These are phyloP conservation scores for Craniophora ligustri DNA, from an alignment of 2,888 invertebrate genomes.

Conservation along the genomic window DNA sequence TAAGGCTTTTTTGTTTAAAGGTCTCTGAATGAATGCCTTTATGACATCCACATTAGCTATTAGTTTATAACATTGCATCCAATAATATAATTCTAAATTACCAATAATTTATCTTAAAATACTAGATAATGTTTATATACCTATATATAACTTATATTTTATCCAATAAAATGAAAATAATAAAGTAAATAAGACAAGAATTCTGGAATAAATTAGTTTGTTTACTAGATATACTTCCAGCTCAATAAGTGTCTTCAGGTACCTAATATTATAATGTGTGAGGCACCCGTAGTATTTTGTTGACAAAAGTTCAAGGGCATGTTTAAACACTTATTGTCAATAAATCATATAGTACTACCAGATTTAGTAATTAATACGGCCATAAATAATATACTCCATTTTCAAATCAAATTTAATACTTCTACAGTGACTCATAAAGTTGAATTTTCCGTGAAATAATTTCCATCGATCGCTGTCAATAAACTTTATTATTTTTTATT, in stretches of 20 bases:
- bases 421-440: not conserved
- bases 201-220: not conserved
- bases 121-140: too few relatives aligned
- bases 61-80: too few relatives aligned
- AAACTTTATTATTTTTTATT: not conserved
- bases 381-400: conserved; percentile 9
- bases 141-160: too few relatives aligned
- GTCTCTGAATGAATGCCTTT: not conserved
- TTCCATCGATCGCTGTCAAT: conserved; percentile 7
- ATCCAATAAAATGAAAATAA: too few relatives aligned
- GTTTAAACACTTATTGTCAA: conserved; percentile 28
- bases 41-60: not conserved
- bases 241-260: not conserved
- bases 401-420: conserved; percentile 8
- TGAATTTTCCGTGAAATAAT: not conserved
- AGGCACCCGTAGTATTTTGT: conserved; percentile 21
- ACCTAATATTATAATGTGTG: conserved; percentile 16
- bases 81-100: too few relatives aligned
- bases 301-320: conserved; percentile 49
- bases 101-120: too few relatives aligned
- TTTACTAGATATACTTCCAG: not conserved
- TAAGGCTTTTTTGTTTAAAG: conserved; percentile 8
- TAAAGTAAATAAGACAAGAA: not conserved
- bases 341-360: conserved; percentile 30
- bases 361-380: conserved; percentile 14